phyloP scores from a whole-genome alignment of 2,888 invertebrate genomes.

The Drosophila lutescens region DNA sequence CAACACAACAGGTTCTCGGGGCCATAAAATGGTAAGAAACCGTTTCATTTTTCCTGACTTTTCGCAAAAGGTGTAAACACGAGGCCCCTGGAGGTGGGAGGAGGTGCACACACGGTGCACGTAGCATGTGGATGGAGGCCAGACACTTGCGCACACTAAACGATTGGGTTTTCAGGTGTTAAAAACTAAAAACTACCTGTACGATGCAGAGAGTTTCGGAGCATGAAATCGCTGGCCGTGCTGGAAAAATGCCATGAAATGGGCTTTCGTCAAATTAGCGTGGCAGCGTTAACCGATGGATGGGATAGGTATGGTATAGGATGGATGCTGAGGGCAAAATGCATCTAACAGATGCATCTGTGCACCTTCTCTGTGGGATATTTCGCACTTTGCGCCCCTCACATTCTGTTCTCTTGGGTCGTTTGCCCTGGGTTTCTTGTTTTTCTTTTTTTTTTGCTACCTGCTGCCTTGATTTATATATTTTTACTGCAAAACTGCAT shows the following conservation, averaged over 20 bases:
- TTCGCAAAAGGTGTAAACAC: conserved; percentile 75
- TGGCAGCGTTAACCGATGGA: conserved; percentile 76
- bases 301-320: conserved; percentile 7
- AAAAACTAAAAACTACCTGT: conserved; percentile 70
- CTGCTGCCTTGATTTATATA: conserved; percentile 47
- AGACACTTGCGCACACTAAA: conserved; percentile 41
- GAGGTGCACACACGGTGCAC: conserved; percentile 3
- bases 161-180: conserved; percentile 57
- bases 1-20: conserved; percentile 26
- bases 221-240: conserved; percentile 64
- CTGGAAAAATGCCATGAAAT: conserved; percentile 78
- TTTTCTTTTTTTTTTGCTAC: conserved; percentile 12
- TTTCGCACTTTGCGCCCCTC: conserved; percentile 70
- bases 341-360: conserved; percentile 40
- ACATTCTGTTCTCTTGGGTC: conserved; percentile 46
- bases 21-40: conserved; percentile 42
- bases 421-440: conserved; percentile 34
- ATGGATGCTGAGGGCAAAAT: conserved; percentile 21
- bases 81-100: conserved; percentile 23
- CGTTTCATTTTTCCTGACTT: conserved; percentile 51
- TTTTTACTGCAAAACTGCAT: conserved; percentile 47
- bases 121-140: conserved; percentile 21
- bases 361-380: conserved; percentile 72
- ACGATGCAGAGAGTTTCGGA: conserved; percentile 45
- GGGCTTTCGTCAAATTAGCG: conserved; percentile 83